These are phyloP conservation scores for Brachymystax lenok DNA, from an alignment of 2,797 vertebrate genomes.

Conservation along the genomic window DNA sequence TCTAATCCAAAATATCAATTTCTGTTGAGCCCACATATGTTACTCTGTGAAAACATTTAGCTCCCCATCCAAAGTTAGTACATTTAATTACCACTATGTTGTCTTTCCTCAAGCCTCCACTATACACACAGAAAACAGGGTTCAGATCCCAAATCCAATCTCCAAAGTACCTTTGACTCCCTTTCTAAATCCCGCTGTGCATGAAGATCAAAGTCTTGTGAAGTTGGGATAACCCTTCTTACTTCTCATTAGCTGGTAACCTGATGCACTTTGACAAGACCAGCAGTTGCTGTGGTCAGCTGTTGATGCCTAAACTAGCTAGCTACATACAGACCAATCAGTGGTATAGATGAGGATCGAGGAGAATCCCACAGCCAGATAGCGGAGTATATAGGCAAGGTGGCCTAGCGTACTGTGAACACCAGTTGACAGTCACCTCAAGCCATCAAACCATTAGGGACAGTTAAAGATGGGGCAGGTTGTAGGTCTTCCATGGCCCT, in stretches of 20 bases:
- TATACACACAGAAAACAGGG: constrained; percentile 33
- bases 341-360: constrained; percentile 1
- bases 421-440: constrained; percentile 78
- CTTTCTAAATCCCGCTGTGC: constrained; percentile 54
- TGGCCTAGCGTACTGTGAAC: constrained; percentile 61
- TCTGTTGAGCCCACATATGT: constrained; percentile 39
- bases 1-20: constrained; percentile 52
- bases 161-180: constrained; percentile 37
- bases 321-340: constrained; percentile 63
- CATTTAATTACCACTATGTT: constrained; percentile 53
- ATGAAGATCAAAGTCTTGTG: constrained; percentile 65
- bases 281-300: constrained; percentile 80
- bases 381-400: constrained; percentile 36
- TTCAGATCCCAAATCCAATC: constrained; percentile 50
- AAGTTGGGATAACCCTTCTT: constrained; percentile 80
- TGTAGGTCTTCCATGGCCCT: constrained; percentile 82
- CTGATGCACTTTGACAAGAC: constrained; percentile 81
- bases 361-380: constrained; percentile 46
- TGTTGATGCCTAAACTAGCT: constrained; percentile 63
- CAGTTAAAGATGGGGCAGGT: constrained; percentile 77
- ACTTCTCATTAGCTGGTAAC: constrained; percentile 84
- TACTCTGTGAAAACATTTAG: constrained; percentile 44
- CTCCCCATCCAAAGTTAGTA: constrained; percentile 39
- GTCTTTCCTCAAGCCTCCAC: constrained; percentile 33
- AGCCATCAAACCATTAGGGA: constrained; percentile 81